phyloP scores from a whole-genome alignment of 2,113 vertebrate species.

The Lepus europaeus region DNA sequence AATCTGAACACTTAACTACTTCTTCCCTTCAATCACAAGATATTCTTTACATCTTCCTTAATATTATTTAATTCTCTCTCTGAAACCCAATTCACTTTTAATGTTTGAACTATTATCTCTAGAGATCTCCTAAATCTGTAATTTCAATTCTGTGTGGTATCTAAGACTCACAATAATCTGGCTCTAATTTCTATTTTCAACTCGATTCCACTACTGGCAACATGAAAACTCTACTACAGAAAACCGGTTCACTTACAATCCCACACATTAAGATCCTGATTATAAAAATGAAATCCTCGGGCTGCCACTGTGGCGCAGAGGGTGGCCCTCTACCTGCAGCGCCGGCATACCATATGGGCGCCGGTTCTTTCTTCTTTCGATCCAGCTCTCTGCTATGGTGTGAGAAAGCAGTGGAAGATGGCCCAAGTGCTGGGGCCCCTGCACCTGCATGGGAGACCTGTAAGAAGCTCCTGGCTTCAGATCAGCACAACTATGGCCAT shows the following conservation, averaged over 20 bases:
- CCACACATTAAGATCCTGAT: not conserved
- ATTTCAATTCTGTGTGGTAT: conserved; percentile 6
- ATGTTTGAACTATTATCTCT: conserved; percentile 21
- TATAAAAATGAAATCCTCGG: not conserved
- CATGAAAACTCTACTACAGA: not conserved
- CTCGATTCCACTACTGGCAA: not conserved
- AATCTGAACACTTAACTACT: not conserved
- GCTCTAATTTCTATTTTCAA: conserved; percentile 38
- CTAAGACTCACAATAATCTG: conserved; percentile 23
- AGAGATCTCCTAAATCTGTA: conserved; percentile 5
- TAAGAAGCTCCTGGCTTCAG: too few relatives aligned
- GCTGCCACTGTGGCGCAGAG: too few relatives aligned
- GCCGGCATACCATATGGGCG: too few relatives aligned
- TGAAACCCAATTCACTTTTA: conserved; percentile 26
- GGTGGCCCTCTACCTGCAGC: too few relatives aligned
- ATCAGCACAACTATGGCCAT: too few relatives aligned
- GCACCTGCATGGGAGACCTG: too few relatives aligned
- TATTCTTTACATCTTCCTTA: not conserved
- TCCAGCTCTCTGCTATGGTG: too few relatives aligned
- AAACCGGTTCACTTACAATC: not conserved
- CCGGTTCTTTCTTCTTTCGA: too few relatives aligned
- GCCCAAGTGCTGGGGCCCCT: too few relatives aligned
- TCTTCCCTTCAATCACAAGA: conserved; percentile 4
- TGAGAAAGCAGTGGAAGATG: too few relatives aligned
- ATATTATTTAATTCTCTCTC: not conserved